These are phyloP conservation scores for Dendronephthya gigantea DNA, from an alignment of 64 coral and sea anemone genomes.

Conservation along the genomic window DNA sequence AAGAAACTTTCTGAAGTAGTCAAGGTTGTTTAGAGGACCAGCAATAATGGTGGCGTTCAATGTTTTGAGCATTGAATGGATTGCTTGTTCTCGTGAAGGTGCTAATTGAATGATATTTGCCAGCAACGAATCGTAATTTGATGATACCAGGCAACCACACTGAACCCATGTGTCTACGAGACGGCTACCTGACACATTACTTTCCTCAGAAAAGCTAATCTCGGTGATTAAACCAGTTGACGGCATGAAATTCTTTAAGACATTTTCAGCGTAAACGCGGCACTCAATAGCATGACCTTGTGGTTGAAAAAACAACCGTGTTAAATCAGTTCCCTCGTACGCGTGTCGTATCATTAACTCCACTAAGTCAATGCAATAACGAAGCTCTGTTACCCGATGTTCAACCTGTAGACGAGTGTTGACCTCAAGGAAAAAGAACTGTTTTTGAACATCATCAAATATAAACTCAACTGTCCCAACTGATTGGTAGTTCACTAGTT, in stretches of 20 bases:
- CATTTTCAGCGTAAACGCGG: conserved; percentile 31
- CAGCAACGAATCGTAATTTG: conserved; percentile 30
- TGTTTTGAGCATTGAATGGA: neutral
- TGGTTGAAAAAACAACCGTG: neutral
- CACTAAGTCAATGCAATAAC: conserved; percentile 21
- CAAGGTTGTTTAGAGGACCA: conserved; percentile 36
- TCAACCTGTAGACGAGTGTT: conserved; percentile 51
- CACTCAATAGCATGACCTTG: conserved; percentile 37
- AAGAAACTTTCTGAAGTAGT: conserved; percentile 25
- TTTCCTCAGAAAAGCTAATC: neutral
- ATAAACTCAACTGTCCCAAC: conserved; percentile 57
- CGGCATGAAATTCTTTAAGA: conserved; percentile 22
- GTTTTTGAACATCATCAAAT: conserved; percentile 23
- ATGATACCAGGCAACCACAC: conserved; percentile 12
- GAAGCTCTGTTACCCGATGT: conserved; percentile 44
- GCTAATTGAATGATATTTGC: conserved; percentile 39
- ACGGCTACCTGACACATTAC: neutral
- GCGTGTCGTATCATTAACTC: conserved; percentile 23
- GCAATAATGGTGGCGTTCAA: neutral
- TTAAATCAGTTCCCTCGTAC: neutral
- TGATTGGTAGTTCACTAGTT: conserved; percentile 30
- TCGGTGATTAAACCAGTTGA: conserved; percentile 16
- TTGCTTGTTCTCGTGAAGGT: conserved; percentile 2
- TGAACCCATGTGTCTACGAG: conserved; percentile 12
- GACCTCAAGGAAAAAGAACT: conserved; percentile 42